Percentiles rank a stretch among this genome's conserved stretches.
Evolutionary conservation across 2,797 vertebrate species (phyloP).

Genomic region (Sebastes taczanowskii): DNA sequence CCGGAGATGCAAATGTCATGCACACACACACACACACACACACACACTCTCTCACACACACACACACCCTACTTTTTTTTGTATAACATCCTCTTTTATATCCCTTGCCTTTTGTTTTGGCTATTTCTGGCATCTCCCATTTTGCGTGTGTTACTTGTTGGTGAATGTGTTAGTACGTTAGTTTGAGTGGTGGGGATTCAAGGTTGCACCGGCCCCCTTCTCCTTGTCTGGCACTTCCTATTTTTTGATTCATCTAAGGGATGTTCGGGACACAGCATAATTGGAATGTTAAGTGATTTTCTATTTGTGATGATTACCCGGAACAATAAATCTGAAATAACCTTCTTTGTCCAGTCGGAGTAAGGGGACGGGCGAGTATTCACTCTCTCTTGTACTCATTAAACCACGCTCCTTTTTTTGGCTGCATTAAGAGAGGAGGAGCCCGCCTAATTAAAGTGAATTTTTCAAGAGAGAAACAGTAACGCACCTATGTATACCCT

Average conservation of each 20-base stretch:
- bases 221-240: slow-evolving; percentile 65
- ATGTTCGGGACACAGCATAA: slow-evolving; percentile 61
- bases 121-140: slow-evolving; percentile 63
- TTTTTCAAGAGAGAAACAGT: slow-evolving; percentile 27
- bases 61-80: slow-evolving; percentile 56
- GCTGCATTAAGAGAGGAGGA: slow-evolving; percentile 35
- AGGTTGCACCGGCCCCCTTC: slow-evolving; percentile 68
- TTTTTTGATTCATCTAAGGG: slow-evolving; percentile 73
- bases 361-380: slow-evolving; percentile 53
- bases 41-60: slow-evolving; percentile 23
- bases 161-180: slow-evolving; percentile 30
- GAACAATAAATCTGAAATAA: slow-evolving; percentile 76
- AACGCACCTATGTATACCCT: slow-evolving; percentile 17
- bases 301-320: slow-evolving; percentile 75
- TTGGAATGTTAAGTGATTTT: slow-evolving; percentile 77
- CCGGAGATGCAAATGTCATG: slow-evolving; percentile 82
- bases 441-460: slow-evolving; percentile 33
- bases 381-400: slow-evolving; percentile 48
- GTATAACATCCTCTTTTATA: slow-evolving; percentile 70
- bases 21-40: slow-evolving; percentile 28
- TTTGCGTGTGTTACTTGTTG: slow-evolving; percentile 18
- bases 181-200: slow-evolving; percentile 66
- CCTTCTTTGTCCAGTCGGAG: slow-evolving; percentile 58
- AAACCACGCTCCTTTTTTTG: slow-evolving; percentile 51
- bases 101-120: slow-evolving; percentile 67